Evolutionary conservation across 2,888 invertebrate species (phyloP).

Genomic region (Agrochola circellaris): DNA sequence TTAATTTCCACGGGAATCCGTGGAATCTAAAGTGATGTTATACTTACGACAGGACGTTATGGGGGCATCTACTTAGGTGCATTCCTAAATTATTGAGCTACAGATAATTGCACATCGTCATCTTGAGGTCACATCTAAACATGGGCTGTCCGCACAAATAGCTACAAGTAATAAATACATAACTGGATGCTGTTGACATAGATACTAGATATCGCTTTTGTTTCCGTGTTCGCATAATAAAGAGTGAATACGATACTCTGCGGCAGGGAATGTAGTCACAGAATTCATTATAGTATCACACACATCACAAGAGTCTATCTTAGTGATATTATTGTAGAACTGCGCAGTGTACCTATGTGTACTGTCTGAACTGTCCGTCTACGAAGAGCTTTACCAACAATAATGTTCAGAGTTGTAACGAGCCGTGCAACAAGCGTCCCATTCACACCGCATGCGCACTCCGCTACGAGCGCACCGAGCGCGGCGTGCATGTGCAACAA

Average conservation of each 20-base stretch:
- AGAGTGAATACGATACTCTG: not conserved
- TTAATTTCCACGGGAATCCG: not conserved
- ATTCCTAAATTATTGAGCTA: slow-evolving; percentile 11
- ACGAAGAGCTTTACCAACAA: not conserved
- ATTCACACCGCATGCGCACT: slow-evolving; percentile 65
- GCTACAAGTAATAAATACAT: slow-evolving; percentile 7
- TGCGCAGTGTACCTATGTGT: not conserved
- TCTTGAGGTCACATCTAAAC: slow-evolving; percentile 21
- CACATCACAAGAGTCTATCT: not conserved
- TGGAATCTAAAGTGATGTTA: too few species aligned
- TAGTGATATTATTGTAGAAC: not conserved
- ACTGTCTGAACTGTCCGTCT: too few species aligned
- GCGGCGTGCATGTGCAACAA: slow-evolving; percentile 51
- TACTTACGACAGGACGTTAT: not conserved
- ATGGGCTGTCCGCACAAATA: slow-evolving; percentile 25
- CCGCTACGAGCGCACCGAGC: slow-evolving; percentile 24
- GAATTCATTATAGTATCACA: not conserved
- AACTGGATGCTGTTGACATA: not conserved
- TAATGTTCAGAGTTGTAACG: not conserved
- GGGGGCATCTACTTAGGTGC: not conserved
- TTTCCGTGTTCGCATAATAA: slow-evolving; percentile 33
- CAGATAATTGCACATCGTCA: not conserved
- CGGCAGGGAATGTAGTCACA: not conserved
- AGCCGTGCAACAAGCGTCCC: slow-evolving; percentile 33
- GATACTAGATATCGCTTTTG: not conserved